Percentiles rank a stretch among this genome's conserved stretches.
Conservation (phyloP, 2,113 vertebrate genomes). For the Odontophorus gujanensis region DNA sequence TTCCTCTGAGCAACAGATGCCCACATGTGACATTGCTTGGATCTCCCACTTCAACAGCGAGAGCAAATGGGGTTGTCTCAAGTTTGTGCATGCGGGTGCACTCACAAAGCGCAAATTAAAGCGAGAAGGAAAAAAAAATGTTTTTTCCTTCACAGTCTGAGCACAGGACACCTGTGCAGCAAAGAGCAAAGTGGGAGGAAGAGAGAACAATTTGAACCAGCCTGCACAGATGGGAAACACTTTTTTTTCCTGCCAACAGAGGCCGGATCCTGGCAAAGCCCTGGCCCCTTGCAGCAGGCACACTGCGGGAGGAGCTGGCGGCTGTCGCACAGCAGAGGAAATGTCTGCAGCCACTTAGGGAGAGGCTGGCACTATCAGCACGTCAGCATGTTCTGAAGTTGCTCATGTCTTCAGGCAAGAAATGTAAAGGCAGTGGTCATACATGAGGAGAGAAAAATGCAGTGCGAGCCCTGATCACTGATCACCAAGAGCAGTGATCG, state of each 20-base stretch:
- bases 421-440: neutral
- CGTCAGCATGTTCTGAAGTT: neutral
- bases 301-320: neutral
- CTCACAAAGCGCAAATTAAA: neutral
- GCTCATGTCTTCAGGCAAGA: neutral
- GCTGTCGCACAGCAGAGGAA: neutral
- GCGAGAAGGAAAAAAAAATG: neutral
- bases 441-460: neutral
- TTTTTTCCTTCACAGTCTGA: neutral
- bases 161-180: neutral
- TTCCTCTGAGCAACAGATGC: conserved; percentile 42
- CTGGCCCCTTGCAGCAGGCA: accelerated
- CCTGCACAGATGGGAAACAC: neutral
- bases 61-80: neutral
- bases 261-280: neutral
- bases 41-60: neutral
- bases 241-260: neutral
- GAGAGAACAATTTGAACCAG: neutral
- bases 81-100: conserved; percentile 9
- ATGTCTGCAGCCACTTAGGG: neutral
- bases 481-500: neutral
- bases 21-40: neutral
- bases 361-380: accelerated
- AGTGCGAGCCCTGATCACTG: neutral
- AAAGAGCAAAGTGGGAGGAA: neutral